Conservation (phyloP, 2,888 invertebrate species). For the Molorchus minor region DNA sequence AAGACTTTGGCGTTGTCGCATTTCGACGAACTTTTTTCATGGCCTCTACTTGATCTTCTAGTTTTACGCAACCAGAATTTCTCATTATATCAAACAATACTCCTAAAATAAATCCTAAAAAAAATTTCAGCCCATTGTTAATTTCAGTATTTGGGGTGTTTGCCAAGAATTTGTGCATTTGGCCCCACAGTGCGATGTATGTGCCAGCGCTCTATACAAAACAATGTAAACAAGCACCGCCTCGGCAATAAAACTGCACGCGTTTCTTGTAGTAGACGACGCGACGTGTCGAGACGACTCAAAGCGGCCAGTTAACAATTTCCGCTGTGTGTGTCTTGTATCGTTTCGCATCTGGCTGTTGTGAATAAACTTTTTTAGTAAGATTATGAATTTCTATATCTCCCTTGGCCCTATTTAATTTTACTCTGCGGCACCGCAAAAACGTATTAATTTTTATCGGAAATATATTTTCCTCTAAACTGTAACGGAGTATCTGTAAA, state of each 20-base stretch:
- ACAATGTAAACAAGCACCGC: too few relatives aligned
- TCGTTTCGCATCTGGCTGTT: constrained; percentile 30
- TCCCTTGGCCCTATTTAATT: constrained; percentile 31
- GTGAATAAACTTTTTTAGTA: constrained; percentile 21
- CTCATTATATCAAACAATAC: background rate
- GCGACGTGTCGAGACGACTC: too few relatives aligned
- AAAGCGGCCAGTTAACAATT: too few relatives aligned
- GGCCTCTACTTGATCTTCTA: background rate
- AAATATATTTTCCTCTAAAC: constrained; percentile 25
- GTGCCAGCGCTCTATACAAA: too few relatives aligned
- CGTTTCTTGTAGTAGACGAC: too few relatives aligned
- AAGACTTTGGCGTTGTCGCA: background rate
- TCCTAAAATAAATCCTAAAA: background rate
- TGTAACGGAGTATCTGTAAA: constrained; percentile 23
- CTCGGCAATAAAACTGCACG: too few relatives aligned
- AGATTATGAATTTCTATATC: constrained; percentile 28
- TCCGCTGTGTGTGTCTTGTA: too few relatives aligned
- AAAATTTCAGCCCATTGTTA: background rate
- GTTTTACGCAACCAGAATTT: background rate
- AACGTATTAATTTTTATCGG: constrained; percentile 28
- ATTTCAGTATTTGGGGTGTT: background rate
- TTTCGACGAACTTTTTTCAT: constrained; percentile 4
- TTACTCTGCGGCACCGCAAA: constrained; percentile 24
- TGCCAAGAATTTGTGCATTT: background rate
- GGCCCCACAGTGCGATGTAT: background rate